phyloP scores from a whole-genome alignment of 2,797 vertebrate genomes.

The Gymnoscopelus braueri region DNA sequence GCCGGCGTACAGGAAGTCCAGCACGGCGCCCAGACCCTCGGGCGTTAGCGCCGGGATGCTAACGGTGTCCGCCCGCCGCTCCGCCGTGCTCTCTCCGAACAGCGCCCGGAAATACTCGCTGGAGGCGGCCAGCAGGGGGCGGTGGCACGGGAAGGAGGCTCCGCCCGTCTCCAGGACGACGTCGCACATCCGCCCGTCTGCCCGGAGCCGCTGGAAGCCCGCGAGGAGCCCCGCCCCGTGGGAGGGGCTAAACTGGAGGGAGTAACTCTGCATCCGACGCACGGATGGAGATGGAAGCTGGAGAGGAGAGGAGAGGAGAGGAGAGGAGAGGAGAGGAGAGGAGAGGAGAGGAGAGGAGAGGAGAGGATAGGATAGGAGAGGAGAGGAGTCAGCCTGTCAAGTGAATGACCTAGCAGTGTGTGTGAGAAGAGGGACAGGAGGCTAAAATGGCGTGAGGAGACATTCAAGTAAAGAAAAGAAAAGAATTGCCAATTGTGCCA shows the following conservation, averaged over 20 bases:
- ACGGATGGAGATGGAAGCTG: background rate
- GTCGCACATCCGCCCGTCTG: slow-evolving; percentile 89
- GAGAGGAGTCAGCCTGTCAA: too few relatives aligned
- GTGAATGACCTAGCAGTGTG: background rate
- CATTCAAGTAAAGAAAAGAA: background rate
- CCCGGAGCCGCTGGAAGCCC: slow-evolving; percentile 88
- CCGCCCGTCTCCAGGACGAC: slow-evolving; percentile 88
- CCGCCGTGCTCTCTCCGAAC: slow-evolving; percentile 90
- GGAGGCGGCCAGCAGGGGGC: slow-evolving; percentile 91
- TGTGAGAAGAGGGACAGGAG: background rate
- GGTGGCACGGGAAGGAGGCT: slow-evolving; percentile 90
- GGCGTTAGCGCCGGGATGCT: slow-evolving; percentile 86
- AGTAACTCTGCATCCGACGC: slow-evolving; percentile 88
- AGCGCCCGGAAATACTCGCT: slow-evolving; percentile 96
- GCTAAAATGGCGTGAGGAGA: slow-evolving; percentile 1
- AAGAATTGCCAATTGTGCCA: background rate
- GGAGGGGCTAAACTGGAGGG: slow-evolving; percentile 90
- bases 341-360: background rate
- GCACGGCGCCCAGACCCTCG: slow-evolving; percentile 84
- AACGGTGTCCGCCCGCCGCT: slow-evolving; percentile 83
- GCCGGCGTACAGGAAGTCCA: slow-evolving; percentile 96
- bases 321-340: background rate
- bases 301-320: background rate
- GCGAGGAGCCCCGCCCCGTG: slow-evolving; percentile 85
- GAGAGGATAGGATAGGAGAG: background rate